Base-by-base conservation (phyloP, 2,888 invertebrate species). In the Caenorhabditis panamensis region DNA sequence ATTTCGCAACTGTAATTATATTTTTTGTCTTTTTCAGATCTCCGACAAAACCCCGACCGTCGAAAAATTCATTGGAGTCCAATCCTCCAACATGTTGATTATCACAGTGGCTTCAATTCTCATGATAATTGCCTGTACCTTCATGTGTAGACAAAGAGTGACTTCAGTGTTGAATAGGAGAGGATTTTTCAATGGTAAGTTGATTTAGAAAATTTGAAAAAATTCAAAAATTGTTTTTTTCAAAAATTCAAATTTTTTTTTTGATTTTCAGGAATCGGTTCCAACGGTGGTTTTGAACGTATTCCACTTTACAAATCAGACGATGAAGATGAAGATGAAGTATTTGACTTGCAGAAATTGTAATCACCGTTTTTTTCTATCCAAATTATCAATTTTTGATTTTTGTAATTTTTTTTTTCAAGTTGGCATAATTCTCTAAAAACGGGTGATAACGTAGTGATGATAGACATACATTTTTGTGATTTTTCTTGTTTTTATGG, bases 271-370 rank as follows among this genome's bases (percentile, higher is more conserved):
- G 76, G 78, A 63, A 73, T 79, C 26, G 80, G 80, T 13, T 81
- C 81, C 24, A 76, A 72, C 31, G 28, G 62, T 41, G 84, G 84
- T 18, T 87, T 86, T 56, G 87, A 87, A 61, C 67, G 87, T 16
- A 82, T 87, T 53, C 85, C 85, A 1, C 69, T 87, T 8, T 84
- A 86, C 63, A 84, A 82, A 71, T 82, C 72, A 11, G 85, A 85
- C 18, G 87, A 86, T 24, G 85, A 85, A 28, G 85, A 86, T 37
- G 87, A 87, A 61, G 86, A 86, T 44, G 84, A 84, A 28, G 67
- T 86, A 2, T 83, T 86, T 51, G 85, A 86, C 64, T 61, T 86
- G 20, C 82, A 84, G 24, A 84, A 85, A 44, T 26, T 72, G 49
- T 72, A 49, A 49, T 31, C 31, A 31, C n/a, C n/a, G n/a, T n/a